Conservation (phyloP, 2,113 vertebrate genomes). For the Sturnus vulgaris region DNA sequence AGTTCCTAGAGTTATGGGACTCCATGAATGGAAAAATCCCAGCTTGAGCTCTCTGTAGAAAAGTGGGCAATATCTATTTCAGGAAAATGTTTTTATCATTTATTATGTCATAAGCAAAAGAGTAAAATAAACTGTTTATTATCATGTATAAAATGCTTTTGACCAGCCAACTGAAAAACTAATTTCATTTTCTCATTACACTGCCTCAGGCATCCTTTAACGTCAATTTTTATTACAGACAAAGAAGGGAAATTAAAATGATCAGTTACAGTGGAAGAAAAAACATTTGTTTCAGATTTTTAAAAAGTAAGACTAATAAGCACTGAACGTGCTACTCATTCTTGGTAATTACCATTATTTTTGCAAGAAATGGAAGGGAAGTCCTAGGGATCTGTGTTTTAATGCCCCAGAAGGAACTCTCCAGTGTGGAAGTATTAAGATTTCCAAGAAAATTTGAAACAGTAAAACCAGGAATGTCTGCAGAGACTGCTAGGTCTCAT, state of each 20-base stretch:
- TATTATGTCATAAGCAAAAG: constrained; percentile 81
- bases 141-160: constrained; percentile 98
- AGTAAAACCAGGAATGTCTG: background rate
- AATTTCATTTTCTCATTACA: constrained; percentile 99
- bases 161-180: constrained; percentile 99
- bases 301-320: constrained; percentile 75
- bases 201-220: constrained; percentile 90
- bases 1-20: background rate
- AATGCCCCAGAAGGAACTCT: constrained; percentile 22
- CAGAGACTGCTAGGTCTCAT: background rate
- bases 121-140: constrained; percentile 98
- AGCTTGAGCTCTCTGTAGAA: constrained; percentile 11
- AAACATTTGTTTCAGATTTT: constrained; percentile 82
- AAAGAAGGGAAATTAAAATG: constrained; percentile 96
- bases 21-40: background rate
- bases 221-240: constrained; percentile 96
- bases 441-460: constrained; percentile 12
- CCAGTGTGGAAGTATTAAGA: background rate
- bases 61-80: constrained; percentile 64
- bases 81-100: constrained; percentile 75
- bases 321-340: constrained; percentile 68
- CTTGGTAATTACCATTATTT: constrained; percentile 72
- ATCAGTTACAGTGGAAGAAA: constrained; percentile 75
- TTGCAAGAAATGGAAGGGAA: constrained; percentile 9
- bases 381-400: constrained; percentile 18